Base-by-base conservation (phyloP, 2,797 vertebrate genomes). In the Danio albolineatus region DNA sequence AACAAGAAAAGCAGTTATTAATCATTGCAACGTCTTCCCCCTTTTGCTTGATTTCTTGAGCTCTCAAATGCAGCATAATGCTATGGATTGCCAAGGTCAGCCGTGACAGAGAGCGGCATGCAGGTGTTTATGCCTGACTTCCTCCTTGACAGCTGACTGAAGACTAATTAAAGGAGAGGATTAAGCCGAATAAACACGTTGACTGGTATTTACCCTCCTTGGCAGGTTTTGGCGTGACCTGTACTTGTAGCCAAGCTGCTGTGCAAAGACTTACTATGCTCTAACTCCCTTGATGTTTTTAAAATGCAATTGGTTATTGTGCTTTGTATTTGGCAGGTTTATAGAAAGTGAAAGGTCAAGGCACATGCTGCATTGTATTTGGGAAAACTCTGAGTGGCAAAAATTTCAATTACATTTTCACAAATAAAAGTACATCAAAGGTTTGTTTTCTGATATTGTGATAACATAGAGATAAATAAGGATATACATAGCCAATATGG, bases 61-160 rank as follows among this genome's bases (percentile, higher is more conserved):
- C 41, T 77, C 21, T 46, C 19, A 38, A n/a, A 46, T 10, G 7
- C 21, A n/a, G 43, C 21, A 16, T 36, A 73, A 19, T 9, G 8
- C 4, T 46, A 10, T 46, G 41, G 46, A 19, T 64, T 38, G 53
- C 75, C 56, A 65, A 67, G 56, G 54, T 77, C 60, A 56, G 61
- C 19, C 44, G 21, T 44, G 38, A 71, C 38, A 28, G 7, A 43
- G 54, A n/a, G 57, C 7, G 39, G 57, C 73, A 70, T 70, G 69
- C 80, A 80, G 61, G 73, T 79, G 79, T 83, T 81, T 74, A 76
- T 81, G 73, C 62, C 43, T 51, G 14, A 64, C 41, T 74, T 38
- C 44, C 73, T 61, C 7, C 53, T 28, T 17, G 51, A 80, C 73
- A 65, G 62, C 71, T 70, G 43, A 66, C 54, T 74, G 41, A 48